Conservation (phyloP, 2,888 invertebrate genomes). For the Lasioglossum pauxillum region DNA sequence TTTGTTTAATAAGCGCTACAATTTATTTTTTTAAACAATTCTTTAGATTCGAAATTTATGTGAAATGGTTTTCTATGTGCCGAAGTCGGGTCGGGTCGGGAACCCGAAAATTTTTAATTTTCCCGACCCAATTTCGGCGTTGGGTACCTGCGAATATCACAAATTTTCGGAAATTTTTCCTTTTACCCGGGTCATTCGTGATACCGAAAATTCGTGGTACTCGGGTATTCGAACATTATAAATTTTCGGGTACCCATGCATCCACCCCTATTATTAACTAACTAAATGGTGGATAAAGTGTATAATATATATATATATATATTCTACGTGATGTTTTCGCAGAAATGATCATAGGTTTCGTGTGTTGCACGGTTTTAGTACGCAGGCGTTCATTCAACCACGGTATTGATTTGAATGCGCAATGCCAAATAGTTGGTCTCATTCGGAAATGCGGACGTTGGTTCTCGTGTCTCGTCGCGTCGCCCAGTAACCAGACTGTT, state of each 20-base stretch:
- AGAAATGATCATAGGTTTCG: not conserved
- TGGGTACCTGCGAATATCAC: too few relatives aligned
- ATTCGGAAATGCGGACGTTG: conserved; percentile 61
- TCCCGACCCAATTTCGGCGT: too few relatives aligned
- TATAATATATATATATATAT: not conserved
- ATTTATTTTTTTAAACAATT: not conserved
- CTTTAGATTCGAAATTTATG: not conserved
- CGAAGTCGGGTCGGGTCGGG: too few relatives aligned
- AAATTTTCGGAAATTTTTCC: too few relatives aligned
- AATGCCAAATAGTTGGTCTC: conserved; percentile 66
- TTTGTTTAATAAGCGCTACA: not conserved
- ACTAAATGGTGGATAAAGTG: not conserved
- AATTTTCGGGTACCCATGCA: too few relatives aligned
- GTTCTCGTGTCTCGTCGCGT: conserved; percentile 13
- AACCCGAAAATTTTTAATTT: too few relatives aligned
- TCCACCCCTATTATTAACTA: not conserved
- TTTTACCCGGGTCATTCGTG: too few relatives aligned
- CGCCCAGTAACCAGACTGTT: conserved; percentile 14
- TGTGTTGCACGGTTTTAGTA: conserved; percentile 38
- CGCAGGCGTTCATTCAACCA: conserved; percentile 77
- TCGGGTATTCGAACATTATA: too few relatives aligned
- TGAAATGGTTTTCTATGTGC: too few relatives aligned
- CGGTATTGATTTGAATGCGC: conserved; percentile 83
- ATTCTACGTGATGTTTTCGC: not conserved
- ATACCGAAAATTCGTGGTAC: too few relatives aligned